phyloP scores from a whole-genome alignment of 1,140 invertebrate genomes.

The Caenorhabditis latens region DNA sequence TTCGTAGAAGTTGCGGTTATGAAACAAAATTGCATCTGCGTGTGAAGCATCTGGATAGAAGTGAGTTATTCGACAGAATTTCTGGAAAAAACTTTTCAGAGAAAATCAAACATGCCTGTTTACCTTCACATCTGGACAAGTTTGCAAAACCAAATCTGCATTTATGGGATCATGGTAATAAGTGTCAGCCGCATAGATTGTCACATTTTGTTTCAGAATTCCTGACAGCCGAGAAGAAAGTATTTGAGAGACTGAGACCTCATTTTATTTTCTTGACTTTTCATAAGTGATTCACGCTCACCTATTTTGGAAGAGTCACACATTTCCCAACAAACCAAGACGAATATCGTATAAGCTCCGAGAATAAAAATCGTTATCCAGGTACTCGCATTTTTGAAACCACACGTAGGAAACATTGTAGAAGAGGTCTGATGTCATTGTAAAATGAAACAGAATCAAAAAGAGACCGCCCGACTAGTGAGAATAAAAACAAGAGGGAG shows the following conservation, averaged over 20 bases:
- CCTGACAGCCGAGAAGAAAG: too few species aligned
- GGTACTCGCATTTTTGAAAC: neutral
- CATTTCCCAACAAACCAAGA: neutral
- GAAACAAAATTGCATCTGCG: neutral
- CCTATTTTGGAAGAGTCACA: neutral
- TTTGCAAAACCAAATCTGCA: neutral
- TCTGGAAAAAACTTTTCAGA: slow-evolving; percentile 9
- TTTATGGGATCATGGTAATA: neutral
- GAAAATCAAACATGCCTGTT: neutral
- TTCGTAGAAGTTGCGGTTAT: slow-evolving; percentile 10
- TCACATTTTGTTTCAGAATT: neutral
- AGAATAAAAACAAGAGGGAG: neutral
- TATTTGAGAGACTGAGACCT: too few species aligned
- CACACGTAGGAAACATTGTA: too few species aligned
- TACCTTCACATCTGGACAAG: slow-evolving; percentile 1
- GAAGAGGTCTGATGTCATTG: neutral
- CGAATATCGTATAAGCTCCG: neutral
- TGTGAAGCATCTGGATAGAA: neutral
- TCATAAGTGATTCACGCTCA: neutral
- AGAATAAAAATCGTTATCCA: neutral
- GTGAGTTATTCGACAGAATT: neutral
- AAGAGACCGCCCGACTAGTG: neutral
- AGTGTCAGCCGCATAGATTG: neutral
- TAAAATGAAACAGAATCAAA: neutral
- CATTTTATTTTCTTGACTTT: neutral